Evolutionary conservation across 2,888 invertebrate species (phyloP), one percentile per base, ranked within the genome.

Genomic region (Eristalinus aeneus): DNA sequence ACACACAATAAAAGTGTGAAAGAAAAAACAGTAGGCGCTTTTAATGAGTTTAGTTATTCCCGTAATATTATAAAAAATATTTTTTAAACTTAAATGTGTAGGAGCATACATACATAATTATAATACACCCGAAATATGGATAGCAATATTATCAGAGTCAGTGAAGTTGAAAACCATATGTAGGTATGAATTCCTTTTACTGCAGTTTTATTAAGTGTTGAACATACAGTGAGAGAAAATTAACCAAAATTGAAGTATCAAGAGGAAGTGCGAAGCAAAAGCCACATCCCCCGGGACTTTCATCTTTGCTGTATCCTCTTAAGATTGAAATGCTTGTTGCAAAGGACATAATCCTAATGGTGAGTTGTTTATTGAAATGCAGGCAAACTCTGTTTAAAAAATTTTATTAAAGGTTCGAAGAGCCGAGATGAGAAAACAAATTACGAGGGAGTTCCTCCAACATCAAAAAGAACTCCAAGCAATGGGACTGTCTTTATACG

Each of bases 291-390:
- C 22, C 32, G 2, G 61, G 61, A 16, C 12, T 72, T 2, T 53
- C 46, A 12, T 63, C 53, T 1, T 32, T 72, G 31, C 72, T 72
- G 0, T 32, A 32, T 63, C 72, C 72, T 6, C 53, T 72, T 5
- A 72, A 63, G 4, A n/a, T 54, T 1, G 72, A 72, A 63, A 63
- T 72, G 72, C 22, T 31, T 8, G 22, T 53, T 22, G 72, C 72
- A 34, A 63, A 12, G 34, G 53, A 54, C 16, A 63, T 63, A 20
- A 63, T 72, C 3, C n/a, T 32, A 46, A 61, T 63, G 63, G 72
- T 72, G 34, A 6, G 39, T 4, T n/a, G 2, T 3, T 39, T 39
- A 1, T 4, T 39, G n/a, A 27, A 3, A 27, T 27, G 27, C 27
- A 27, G 27, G 10, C 34, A 39, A 36, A 12, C 0, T 20, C 1